These are phyloP conservation scores for Dexiosoma caninum DNA, from an alignment of 2,888 invertebrate genomes.

Conservation along the genomic window DNA sequence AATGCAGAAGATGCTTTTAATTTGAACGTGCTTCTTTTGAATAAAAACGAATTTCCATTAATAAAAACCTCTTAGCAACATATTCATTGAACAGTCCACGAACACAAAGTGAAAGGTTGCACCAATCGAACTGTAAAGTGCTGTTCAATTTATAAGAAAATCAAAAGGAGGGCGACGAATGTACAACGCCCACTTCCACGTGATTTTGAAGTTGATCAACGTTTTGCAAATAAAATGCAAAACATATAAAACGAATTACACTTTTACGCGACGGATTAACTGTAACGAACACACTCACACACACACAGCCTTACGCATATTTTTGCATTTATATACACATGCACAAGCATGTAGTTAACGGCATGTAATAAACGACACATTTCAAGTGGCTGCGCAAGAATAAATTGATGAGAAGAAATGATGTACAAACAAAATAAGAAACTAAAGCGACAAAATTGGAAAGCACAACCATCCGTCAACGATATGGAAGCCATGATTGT, in stretches of 20 bases:
- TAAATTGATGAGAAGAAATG: constrained; percentile 25
- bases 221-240: constrained; percentile 5
- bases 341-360: not conserved
- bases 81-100: not conserved
- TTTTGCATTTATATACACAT: no score
- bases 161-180: not conserved
- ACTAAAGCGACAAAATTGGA: constrained; percentile 10
- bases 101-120: not conserved
- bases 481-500: not conserved
- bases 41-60: not conserved
- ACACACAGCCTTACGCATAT: not conserved
- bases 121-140: constrained; percentile 19
- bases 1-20: not conserved
- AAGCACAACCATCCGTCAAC: constrained; percentile 35
- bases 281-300: constrained; percentile 12
- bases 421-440: not conserved
- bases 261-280: constrained; percentile 53
- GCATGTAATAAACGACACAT: not conserved
- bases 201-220: constrained; percentile 9
- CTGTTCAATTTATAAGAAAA: constrained; percentile 28
- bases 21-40: not conserved
- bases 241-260: constrained; percentile 38
- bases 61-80: not conserved
- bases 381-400: constrained; percentile 32
- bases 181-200: constrained; percentile 4